A percentile compares a stretch with the other conserved stretches of the same genome.
Evolutionary conservation across 2,797 vertebrate genomes (phyloP).

Genomic region (Orestias chungarensis): DNA sequence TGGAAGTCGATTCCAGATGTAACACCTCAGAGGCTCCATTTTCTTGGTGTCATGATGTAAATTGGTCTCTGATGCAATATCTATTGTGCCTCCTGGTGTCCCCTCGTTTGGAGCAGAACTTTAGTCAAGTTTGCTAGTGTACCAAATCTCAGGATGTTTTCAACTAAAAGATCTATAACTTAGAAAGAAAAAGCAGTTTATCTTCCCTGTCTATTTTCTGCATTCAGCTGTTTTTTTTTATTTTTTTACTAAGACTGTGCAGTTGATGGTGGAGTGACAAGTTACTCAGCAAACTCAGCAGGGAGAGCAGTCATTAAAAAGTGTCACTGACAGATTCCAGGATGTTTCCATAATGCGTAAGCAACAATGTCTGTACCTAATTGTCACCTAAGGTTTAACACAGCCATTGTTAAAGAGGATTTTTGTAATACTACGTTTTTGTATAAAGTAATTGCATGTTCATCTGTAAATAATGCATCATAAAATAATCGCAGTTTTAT

Average conservation of each 20-base stretch:
- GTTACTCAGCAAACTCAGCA: conserved; percentile 39
- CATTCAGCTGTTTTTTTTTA: conserved; percentile 24
- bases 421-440: conserved; percentile 16
- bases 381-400: conserved; percentile 33
- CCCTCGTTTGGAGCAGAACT: conserved; percentile 34
- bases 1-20: conserved; percentile 67
- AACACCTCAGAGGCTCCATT: conserved; percentile 68
- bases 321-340: conserved; percentile 39
- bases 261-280: conserved; percentile 29
- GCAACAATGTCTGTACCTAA: conserved; percentile 30
- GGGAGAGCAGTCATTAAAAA: conserved; percentile 47
- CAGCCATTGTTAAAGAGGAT: background rate
- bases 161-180: conserved; percentile 1
- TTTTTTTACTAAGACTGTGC: conserved; percentile 20
- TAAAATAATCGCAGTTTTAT: conserved; percentile 28
- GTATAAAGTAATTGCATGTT: background rate
- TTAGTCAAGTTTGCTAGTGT: conserved; percentile 21
- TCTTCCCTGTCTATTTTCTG: conserved; percentile 10
- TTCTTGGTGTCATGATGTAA: conserved; percentile 66
- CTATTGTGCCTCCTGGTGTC: conserved; percentile 47
- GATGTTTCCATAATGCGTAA: conserved; percentile 41
- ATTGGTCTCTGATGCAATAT: conserved; percentile 68
- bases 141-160: conserved; percentile 19
- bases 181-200: conserved; percentile 18
- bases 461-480: conserved; percentile 22